Conservation (phyloP, 2,888 invertebrate species). For the Elaeidobius kamerunicus region DNA sequence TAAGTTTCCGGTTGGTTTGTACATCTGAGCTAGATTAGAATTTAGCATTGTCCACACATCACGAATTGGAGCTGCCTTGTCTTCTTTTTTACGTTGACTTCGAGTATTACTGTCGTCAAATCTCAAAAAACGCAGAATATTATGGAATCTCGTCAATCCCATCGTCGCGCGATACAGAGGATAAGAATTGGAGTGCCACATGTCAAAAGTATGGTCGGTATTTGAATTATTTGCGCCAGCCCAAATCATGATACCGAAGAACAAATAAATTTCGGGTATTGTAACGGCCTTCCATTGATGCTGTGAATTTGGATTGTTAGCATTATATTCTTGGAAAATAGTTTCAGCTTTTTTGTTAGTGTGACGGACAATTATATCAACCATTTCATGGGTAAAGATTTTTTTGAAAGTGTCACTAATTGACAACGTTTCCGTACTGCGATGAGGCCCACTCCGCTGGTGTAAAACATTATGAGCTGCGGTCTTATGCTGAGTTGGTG, state of each 20-base stretch:
- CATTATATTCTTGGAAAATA: neutral
- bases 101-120: neutral
- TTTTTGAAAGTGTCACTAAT: neutral
- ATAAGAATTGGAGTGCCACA: neutral
- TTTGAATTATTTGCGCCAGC: neutral
- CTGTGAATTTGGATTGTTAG: too few relatives aligned
- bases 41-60: conserved; percentile 5
- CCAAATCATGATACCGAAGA: neutral
- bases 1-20: neutral
- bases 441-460: neutral
- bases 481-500: too few relatives aligned
- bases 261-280: too few relatives aligned
- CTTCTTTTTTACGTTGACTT: neutral
- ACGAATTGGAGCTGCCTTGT: conserved; percentile 4
- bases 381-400: neutral
- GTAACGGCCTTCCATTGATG: too few relatives aligned
- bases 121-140: neutral
- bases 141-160: neutral
- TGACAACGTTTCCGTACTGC: neutral
- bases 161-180: neutral
- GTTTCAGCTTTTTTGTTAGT: neutral
- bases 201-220: neutral
- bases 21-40: neutral
- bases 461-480: neutral
- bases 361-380: neutral